These are phyloP conservation scores for Rhynchomys soricoides DNA, from an alignment of 2,113 vertebrate genomes.

Conservation along the genomic window DNA sequence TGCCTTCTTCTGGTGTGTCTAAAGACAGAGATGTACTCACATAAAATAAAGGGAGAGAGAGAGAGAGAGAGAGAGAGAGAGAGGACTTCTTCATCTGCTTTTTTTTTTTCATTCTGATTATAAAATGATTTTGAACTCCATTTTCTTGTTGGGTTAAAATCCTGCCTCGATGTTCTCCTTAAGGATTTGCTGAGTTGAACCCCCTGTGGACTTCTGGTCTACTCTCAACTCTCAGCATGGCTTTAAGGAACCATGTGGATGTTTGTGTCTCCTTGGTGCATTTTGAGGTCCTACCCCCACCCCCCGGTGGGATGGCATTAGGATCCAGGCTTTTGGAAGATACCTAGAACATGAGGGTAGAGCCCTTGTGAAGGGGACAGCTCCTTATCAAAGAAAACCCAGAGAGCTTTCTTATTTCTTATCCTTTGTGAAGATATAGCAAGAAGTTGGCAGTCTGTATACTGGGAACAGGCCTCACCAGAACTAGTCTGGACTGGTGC, in stretches of 20 bases:
- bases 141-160: background rate
- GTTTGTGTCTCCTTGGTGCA: background rate
- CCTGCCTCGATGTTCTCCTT: background rate
- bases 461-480: background rate
- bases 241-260: background rate
- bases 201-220: background rate
- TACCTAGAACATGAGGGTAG: background rate
- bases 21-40: too few species aligned
- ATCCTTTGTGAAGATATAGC: background rate
- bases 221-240: background rate
- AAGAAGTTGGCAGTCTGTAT: background rate
- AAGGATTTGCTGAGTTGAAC: background rate
- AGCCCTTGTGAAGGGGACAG: too few species aligned
- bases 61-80: too few species aligned
- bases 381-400: background rate
- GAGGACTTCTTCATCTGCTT: background rate
- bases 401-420: background rate
- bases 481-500: background rate
- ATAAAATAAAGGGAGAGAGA: too few species aligned
- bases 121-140: background rate
- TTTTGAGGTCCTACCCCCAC: background rate
- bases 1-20: too few species aligned
- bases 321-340: background rate
- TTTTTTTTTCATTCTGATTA: background rate
- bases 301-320: background rate